phyloP scores from a whole-genome alignment of 2,888 invertebrate genomes.

The Leucoma salicis region DNA sequence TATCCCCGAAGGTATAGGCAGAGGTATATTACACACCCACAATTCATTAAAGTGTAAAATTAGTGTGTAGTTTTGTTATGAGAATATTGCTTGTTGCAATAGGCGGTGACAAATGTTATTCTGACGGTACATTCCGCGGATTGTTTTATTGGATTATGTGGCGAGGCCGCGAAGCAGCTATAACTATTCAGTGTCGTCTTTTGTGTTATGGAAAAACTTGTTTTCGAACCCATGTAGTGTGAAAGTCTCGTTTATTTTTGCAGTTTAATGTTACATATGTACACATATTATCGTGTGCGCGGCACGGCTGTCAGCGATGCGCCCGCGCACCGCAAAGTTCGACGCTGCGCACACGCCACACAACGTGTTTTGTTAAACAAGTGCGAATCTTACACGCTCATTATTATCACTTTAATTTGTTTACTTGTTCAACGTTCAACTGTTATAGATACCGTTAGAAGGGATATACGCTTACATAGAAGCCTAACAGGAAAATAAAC shows the following conservation, averaged over 20 bases:
- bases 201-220: constrained; percentile 83
- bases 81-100: neutral
- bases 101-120: constrained; percentile 38
- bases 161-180: constrained; percentile 79
- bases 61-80: too few species aligned
- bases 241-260: constrained; percentile 81
- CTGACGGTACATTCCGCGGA: constrained; percentile 77
- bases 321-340: constrained; percentile 37
- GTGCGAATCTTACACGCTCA: constrained; percentile 56
- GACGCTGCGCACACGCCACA: constrained; percentile 22
- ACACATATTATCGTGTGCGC: constrained; percentile 78
- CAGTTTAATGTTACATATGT: constrained; percentile 83
- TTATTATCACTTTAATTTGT: constrained; percentile 50
- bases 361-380: constrained; percentile 60
- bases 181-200: constrained; percentile 83
- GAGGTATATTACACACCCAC: too few species aligned
- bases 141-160: constrained; percentile 83
- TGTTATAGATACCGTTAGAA: neutral
- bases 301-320: constrained; percentile 61
- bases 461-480: too few species aligned
- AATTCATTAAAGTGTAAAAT: too few species aligned
- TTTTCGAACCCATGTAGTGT: constrained; percentile 83
- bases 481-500: too few species aligned
- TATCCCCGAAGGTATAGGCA: too few species aligned
- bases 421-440: constrained; percentile 13